Evolutionary conservation across 1,140 invertebrate species (phyloP), one percentile per base, ranked within the genome.

Genomic region (Polypedilum vanderplanki): DNA sequence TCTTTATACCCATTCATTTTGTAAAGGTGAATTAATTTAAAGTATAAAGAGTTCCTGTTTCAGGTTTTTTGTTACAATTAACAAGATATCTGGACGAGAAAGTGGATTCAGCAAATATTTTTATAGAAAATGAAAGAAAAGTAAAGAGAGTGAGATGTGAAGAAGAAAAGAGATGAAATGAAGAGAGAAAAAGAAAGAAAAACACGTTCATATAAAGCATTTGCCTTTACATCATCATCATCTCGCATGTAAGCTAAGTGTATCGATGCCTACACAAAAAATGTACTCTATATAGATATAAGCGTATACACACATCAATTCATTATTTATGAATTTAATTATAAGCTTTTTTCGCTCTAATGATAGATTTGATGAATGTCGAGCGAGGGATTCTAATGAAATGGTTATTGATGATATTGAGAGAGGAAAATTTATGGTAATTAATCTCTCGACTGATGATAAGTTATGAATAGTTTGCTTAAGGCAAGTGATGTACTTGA

Each of bases 91-190:
- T 70, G 17, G 65, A 22, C 65, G 65, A 70, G 65, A 70, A 70
- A 70, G 65, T 70, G 65, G 65, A 70, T 70, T 70, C 65, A 70
- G 65, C 65, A 70, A 70, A 70, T 70, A 70, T 70, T 70, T 70
- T 70, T 70, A 70, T 70, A 70, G 65, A 70, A 70, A 70, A 70
- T 70, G 65, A 70, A 70, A 70, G 65, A 70, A 70, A 70, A 20
- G 65, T 15, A 57, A 17, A 15, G n/a, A 57, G n/a, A 57, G 46
- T 15, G 65, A 10, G 9, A 18, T 70, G 17, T 20, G 65, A 70
- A 70, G 65, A 70, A 70, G 65, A 70, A 70, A 22, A 70, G n/a
- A 17, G 65, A 70, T 9, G 17, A 22, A n/a, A n/a, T n/a, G n/a
- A n/a, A n/a, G n/a, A n/a, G n/a, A n/a, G n/a, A n/a, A n/a, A 70